phyloP scores from a whole-genome alignment of 2,797 vertebrate species.

The Lithobates pipiens region DNA sequence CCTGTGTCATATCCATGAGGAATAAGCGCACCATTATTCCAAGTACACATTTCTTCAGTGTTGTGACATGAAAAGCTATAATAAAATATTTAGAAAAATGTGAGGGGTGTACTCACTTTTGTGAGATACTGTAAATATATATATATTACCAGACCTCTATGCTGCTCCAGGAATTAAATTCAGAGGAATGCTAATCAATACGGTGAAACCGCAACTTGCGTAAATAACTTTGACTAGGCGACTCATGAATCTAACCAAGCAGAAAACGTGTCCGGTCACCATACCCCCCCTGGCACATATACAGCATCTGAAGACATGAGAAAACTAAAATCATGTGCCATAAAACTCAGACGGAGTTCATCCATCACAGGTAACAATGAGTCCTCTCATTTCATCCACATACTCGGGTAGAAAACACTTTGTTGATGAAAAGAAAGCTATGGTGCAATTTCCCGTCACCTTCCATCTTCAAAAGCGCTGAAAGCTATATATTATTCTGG shows the following conservation, averaged over 20 bases:
- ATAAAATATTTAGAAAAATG: no score
- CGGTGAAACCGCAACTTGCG: slow-evolving; percentile 29
- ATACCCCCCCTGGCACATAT: slow-evolving; percentile 21
- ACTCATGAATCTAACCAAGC: slow-evolving; percentile 40
- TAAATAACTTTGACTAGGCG: slow-evolving; percentile 38
- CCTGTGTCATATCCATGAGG: no score
- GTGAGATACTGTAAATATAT: no score
- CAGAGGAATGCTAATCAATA: background rate
- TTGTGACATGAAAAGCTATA: no score
- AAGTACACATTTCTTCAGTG: no score
- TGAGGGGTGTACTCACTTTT: no score
- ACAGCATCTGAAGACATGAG: slow-evolving; percentile 9
- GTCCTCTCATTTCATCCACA: slow-evolving; percentile 16
- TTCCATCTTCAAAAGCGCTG: background rate
- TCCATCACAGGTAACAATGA: slow-evolving; percentile 29
- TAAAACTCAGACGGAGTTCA: slow-evolving; percentile 24
- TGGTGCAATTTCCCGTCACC: background rate
- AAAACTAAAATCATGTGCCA: slow-evolving; percentile 1
- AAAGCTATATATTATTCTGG: background rate
- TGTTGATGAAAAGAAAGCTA: background rate
- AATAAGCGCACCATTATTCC: no score
- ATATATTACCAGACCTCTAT: background rate
- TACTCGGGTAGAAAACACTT: background rate
- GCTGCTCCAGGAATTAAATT: background rate
- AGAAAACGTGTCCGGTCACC: slow-evolving; percentile 41